A percentile compares a stretch with the other conserved stretches of the same genome.
Evolutionary conservation across 2,888 invertebrate genomes (phyloP).

Genomic region (Anticlea derivata): DNA sequence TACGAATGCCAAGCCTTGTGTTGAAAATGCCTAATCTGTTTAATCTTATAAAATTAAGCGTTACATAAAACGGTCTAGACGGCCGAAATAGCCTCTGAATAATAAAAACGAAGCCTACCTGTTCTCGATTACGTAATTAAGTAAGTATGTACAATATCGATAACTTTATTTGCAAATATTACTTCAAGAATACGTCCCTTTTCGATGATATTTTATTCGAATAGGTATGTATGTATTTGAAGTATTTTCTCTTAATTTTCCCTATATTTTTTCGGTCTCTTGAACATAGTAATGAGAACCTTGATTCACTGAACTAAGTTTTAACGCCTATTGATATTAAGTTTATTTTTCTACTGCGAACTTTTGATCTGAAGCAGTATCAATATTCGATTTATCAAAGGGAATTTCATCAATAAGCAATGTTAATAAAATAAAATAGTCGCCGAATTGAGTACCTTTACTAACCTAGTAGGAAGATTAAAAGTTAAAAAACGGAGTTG

Average conservation of each 20-base stretch:
- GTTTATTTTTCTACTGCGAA: background rate
- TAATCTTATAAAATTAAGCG: background rate
- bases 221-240: conserved; percentile 5
- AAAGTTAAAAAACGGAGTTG: no score
- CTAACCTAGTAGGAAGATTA: no score
- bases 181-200: background rate
- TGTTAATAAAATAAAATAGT: no score
- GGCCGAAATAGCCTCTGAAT: background rate
- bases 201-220: conserved; percentile 6
- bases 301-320: conserved; percentile 1
- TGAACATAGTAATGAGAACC: conserved; percentile 2
- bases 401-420: background rate
- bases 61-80: conserved; percentile 1
- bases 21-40: no score
- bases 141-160: conserved; percentile 2
- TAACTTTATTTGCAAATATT: background rate
- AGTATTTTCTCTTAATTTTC: conserved; percentile 2
- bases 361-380: background rate
- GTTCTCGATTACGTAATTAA: background rate
- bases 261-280: background rate
- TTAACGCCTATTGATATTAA: background rate
- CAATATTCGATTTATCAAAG: background rate
- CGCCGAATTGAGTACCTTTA: no score
- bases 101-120: conserved; percentile 2
- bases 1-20: no score